These are phyloP conservation scores for Onychomys arenicola DNA, from an alignment of 2,797 vertebrate species.

Conservation along the genomic window DNA sequence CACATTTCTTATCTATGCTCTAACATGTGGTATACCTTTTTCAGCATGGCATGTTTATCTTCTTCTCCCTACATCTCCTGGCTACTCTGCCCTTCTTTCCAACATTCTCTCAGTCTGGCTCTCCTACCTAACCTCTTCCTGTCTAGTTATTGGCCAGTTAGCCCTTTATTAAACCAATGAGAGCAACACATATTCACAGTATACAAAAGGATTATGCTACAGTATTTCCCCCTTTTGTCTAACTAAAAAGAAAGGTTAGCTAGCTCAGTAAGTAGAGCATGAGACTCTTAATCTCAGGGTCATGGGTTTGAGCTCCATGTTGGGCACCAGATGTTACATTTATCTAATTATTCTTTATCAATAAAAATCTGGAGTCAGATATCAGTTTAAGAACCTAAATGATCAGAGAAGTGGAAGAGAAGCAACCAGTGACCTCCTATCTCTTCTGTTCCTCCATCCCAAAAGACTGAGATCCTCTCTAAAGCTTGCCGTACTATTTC, in stretches of 20 bases:
- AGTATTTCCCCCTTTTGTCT: neutral
- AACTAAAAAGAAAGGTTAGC: neutral
- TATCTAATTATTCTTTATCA: neutral
- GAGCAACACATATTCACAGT: neutral
- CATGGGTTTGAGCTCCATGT: neutral
- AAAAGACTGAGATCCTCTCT: neutral
- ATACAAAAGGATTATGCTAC: neutral
- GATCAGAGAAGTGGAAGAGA: neutral
- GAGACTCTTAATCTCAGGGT: neutral
- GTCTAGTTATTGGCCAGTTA: neutral
- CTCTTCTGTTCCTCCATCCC: neutral
- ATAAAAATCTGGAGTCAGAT: neutral
- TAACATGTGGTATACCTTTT: neutral
- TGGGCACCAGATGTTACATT: neutral
- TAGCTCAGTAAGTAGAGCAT: neutral
- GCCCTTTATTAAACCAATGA: neutral
- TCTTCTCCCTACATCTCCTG: neutral
- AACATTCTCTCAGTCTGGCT: neutral
- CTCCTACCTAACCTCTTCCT: neutral
- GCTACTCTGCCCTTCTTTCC: neutral
- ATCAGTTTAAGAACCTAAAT: neutral
- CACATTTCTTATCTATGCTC: neutral
- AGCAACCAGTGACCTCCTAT: neutral
- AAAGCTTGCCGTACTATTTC: neutral
- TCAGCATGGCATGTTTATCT: neutral